Evolutionary conservation across 2,888 invertebrate species (phyloP).

Genomic region (Nemurella pictetii): DNA sequence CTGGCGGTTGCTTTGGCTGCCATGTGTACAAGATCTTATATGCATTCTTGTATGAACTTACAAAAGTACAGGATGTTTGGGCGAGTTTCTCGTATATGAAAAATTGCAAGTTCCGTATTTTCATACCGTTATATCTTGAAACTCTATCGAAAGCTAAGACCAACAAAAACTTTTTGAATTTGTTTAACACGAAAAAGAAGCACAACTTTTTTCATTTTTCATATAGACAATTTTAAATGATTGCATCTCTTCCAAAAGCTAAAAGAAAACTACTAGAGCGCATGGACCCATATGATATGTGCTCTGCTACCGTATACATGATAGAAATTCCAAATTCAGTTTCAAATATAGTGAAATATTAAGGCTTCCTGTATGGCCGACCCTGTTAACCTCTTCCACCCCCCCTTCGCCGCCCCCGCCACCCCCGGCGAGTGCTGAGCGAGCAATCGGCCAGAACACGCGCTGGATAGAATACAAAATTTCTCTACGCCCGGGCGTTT

Average conservation of each 20-base stretch:
- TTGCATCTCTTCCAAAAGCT: neutral
- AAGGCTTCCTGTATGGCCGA: neutral
- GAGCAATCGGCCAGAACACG: slow-evolving; percentile 29
- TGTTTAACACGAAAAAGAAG: neutral
- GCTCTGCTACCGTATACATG: neutral
- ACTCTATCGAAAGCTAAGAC: neutral
- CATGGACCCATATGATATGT: neutral
- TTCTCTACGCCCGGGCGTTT: neutral
- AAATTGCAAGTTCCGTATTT: neutral
- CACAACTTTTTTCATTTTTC: neutral
- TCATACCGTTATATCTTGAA: neutral
- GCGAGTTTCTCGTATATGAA: neutral
- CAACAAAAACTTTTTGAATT: neutral
- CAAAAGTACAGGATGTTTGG: too few relatives aligned
- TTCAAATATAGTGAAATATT: slow-evolving; percentile 6
- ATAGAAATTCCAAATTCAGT: neutral
- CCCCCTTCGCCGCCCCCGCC: slow-evolving; percentile 16
- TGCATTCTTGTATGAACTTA: too few relatives aligned
- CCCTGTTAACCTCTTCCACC: neutral
- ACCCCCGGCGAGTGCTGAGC: slow-evolving; percentile 28
- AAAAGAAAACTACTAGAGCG: neutral
- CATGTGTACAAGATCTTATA: too few relatives aligned
- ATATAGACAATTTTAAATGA: neutral
- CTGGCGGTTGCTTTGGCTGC: too few relatives aligned
- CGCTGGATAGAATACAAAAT: slow-evolving; percentile 19